Evolutionary conservation across 2,797 vertebrate species (phyloP).

Genomic region (Nyctibius grandis): DNA sequence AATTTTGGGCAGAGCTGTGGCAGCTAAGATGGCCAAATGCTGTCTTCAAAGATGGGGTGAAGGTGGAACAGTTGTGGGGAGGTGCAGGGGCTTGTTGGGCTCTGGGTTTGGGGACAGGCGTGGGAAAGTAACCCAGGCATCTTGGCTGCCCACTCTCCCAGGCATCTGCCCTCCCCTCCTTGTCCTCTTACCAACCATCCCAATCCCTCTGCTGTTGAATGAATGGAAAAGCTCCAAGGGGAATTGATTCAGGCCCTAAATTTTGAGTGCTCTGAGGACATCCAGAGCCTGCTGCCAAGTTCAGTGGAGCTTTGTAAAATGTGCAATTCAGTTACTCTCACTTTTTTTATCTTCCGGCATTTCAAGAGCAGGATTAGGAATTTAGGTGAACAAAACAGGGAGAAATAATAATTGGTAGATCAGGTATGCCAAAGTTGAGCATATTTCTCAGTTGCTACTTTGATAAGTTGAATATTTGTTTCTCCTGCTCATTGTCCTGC

Average conservation of each 20-base stretch:
- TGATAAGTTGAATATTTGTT: neutral
- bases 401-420: neutral
- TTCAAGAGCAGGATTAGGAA: neutral
- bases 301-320: neutral
- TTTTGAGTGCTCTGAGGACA: slow-evolving; percentile 7
- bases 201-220: neutral
- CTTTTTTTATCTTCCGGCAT: neutral
- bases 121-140: neutral
- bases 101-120: neutral
- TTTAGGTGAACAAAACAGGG: neutral
- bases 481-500: neutral
- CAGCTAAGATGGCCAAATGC: neutral
- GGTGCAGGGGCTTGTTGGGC: neutral
- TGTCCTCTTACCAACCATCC: neutral
- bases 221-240: slow-evolving; percentile 37
- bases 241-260: slow-evolving; percentile 36
- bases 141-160: neutral
- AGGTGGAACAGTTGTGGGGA: neutral
- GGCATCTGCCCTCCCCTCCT: neutral
- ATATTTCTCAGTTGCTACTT: neutral
- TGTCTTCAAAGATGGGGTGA: neutral
- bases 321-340: neutral
- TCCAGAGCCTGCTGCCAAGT: neutral
- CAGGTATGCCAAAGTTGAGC: neutral
- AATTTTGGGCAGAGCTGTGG: neutral